Evolutionary conservation across 1,140 invertebrate species (phyloP).

Genomic region (Sarcophaga bullata): DNA sequence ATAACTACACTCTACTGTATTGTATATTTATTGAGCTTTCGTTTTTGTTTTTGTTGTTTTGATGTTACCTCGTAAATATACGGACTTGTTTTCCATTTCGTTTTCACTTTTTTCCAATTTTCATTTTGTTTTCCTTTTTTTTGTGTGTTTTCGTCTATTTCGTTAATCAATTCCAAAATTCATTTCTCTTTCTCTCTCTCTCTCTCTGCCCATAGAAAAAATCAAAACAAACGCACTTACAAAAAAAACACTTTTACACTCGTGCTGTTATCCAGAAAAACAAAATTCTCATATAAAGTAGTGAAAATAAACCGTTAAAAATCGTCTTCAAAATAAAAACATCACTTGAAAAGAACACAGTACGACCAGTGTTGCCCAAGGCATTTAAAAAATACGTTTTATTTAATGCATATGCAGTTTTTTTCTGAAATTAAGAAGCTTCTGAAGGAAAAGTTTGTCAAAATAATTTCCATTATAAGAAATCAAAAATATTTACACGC

Average conservation of each 20-base stretch:
- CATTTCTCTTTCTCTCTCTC: not conserved
- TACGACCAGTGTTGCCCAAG: not conserved
- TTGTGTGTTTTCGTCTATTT: not conserved
- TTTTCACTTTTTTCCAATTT: not conserved
- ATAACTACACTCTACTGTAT: conserved; percentile 26
- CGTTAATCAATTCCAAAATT: conserved; percentile 23
- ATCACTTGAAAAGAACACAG: not conserved
- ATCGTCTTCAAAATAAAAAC: not conserved
- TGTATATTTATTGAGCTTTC: not conserved
- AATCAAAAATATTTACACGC: no score
- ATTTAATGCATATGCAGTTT: no score
- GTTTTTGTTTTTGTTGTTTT: conserved; percentile 1
- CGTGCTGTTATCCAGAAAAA: not conserved
- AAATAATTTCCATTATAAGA: no score
- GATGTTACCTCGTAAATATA: conserved; percentile 14
- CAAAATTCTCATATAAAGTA: not conserved
- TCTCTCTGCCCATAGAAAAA: not conserved
- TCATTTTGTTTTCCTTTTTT: not conserved
- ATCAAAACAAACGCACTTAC: not conserved
- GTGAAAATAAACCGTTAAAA: conserved; percentile 5
- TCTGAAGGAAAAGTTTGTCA: no score
- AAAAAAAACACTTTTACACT: not conserved
- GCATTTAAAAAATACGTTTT: no score
- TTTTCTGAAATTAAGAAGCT: no score
- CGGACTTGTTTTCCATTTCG: conserved; percentile 13